Percentiles rank a stretch among this genome's conserved stretches.
These are phyloP conservation scores for Spheniscus humboldti DNA, from an alignment of 2,797 vertebrate species.

Conservation along the genomic window DNA sequence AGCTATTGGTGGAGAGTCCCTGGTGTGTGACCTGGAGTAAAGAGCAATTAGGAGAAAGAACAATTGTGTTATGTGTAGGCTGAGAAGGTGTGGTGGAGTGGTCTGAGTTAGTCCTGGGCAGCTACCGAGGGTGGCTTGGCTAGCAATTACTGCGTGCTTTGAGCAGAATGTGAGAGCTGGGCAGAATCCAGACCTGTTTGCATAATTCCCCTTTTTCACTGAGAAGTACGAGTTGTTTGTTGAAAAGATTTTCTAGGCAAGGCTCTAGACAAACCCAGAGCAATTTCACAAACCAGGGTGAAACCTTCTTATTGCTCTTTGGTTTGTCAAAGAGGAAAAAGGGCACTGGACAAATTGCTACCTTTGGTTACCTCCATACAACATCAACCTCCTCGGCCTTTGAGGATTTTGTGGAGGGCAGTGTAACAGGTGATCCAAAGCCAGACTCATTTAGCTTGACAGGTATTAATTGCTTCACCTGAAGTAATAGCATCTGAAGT, in stretches of 20 bases:
- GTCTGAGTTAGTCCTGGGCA: not conserved
- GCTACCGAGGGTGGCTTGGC: not conserved
- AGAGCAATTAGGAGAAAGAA: not conserved
- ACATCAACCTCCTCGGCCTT: not conserved
- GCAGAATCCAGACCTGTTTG: not conserved
- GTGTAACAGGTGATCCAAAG: not conserved
- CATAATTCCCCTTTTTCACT: fast-evolving
- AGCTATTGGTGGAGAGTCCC: not conserved
- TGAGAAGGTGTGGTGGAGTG: not conserved
- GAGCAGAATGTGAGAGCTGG: not conserved
- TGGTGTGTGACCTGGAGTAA: not conserved
- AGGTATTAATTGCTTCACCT: not conserved
- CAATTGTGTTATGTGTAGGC: fast-evolving
- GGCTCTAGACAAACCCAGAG: not conserved
- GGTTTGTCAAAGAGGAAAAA: not conserved
- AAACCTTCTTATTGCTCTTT: not conserved
- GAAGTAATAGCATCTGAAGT: not conserved
- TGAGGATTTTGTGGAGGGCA: not conserved
- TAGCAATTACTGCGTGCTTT: not conserved
- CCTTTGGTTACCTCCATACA: not conserved
- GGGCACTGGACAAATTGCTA: not conserved
- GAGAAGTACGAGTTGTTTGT: fast-evolving
- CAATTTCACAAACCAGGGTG: not conserved
- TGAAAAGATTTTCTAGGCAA: not conserved
- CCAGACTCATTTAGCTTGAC: not conserved